phyloP scores from a whole-genome alignment of 1,140 invertebrate species.

The Heliconius melpomene region DNA sequence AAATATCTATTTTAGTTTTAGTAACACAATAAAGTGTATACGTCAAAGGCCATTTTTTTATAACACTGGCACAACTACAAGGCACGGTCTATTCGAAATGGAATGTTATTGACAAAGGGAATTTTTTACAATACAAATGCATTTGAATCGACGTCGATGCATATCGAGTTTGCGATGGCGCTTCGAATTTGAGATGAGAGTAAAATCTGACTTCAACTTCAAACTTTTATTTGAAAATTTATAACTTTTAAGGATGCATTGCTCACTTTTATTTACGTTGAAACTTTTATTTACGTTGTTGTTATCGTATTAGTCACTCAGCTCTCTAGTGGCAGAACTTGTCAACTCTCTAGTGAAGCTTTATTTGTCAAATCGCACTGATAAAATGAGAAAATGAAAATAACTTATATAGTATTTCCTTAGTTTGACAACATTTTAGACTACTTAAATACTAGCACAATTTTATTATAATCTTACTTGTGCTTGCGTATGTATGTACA shows the following conservation, averaged over 20 bases:
- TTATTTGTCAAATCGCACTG: no score
- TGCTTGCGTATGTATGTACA: no score
- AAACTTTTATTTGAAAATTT: conserved; percentile 15
- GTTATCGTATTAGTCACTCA: no score
- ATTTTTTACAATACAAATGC: conserved; percentile 36
- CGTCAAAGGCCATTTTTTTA: conserved; percentile 4
- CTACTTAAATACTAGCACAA: no score
- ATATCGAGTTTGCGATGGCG: conserved; percentile 38
- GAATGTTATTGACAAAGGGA: conserved; percentile 25
- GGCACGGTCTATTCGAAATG: no score
- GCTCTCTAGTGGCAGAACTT: no score
- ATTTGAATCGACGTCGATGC: conserved; percentile 39
- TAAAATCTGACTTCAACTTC: conserved; percentile 11
- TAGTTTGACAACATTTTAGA: no score
- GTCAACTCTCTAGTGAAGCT: no score
- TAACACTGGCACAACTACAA: conserved; percentile 15
- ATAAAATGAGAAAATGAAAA: no score
- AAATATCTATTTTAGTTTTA: no score
- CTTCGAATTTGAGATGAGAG: conserved; percentile 34
- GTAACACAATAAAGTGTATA: background rate
- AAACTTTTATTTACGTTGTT: background rate
- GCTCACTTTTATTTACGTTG: background rate
- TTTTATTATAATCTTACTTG: no score
- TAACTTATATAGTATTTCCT: no score
- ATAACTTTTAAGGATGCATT: background rate